A percentile compares a stretch with the other conserved stretches of the same genome.
These are phyloP conservation scores for Homalodisca vitripennis DNA, from an alignment of 1,140 invertebrate species.

Conservation along the genomic window DNA sequence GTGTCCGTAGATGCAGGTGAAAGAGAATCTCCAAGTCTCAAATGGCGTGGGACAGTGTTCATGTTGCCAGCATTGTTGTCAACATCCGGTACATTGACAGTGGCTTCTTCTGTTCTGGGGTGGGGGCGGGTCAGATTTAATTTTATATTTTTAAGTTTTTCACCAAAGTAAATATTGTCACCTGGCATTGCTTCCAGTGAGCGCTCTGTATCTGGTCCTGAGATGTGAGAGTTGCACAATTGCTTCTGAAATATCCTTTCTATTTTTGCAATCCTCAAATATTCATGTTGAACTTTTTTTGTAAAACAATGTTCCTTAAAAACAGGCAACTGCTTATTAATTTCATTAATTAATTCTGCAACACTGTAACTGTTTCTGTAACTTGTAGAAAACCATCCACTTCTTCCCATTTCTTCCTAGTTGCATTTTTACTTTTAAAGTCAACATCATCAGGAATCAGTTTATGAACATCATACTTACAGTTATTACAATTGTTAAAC, in stretches of 20 bases:
- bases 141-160: no score
- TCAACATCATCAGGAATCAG: not conserved
- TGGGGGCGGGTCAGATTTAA: no score
- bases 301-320: slow-evolving; percentile 7
- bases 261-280: not conserved
- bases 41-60: no score
- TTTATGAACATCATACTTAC: not conserved
- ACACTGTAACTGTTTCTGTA: not conserved
- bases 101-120: no score
- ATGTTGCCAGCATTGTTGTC: no score
- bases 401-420: slow-evolving; percentile 3
- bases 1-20: no score
- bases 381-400: slow-evolving; percentile 4
- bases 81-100: no score
- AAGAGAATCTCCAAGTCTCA: no score
- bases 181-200: not conserved
- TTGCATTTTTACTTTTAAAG: not conserved
- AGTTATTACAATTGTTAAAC: not conserved
- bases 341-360: not conserved
- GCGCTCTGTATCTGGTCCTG: slow-evolving; percentile 2
- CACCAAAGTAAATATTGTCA: slow-evolving; percentile 6
- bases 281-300: slow-evolving; percentile 4
- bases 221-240: not conserved
- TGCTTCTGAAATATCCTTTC: not conserved
- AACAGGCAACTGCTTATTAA: not conserved